phyloP scores from a whole-genome alignment of 1,140 invertebrate genomes.

The Drosophila novamexicana region DNA sequence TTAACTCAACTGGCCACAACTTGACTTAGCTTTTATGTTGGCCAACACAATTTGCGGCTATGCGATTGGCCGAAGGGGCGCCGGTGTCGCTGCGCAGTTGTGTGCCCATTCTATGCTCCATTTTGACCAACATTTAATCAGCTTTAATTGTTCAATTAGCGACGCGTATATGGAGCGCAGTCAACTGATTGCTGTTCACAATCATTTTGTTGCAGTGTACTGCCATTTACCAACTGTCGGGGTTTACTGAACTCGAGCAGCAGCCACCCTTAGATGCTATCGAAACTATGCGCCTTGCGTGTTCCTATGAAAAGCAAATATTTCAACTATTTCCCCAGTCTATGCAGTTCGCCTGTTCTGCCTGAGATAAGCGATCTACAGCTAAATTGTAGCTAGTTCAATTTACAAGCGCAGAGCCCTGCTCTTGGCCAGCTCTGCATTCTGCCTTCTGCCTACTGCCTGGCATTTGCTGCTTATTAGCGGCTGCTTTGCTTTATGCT shows the following conservation, averaged over 20 bases:
- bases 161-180: slow-evolving; percentile 35
- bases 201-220: slow-evolving; percentile 9
- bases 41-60: slow-evolving; percentile 42
- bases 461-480: slow-evolving; percentile 55
- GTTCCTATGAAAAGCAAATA: slow-evolving; percentile 55
- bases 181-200: neutral
- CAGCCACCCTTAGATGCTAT: slow-evolving; percentile 7
- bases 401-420: slow-evolving; percentile 43
- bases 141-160: slow-evolving; percentile 73
- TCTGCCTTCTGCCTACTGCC: neutral
- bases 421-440: slow-evolving; percentile 14
- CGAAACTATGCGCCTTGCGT: slow-evolving; percentile 47
- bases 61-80: slow-evolving; percentile 47
- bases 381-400: slow-evolving; percentile 69
- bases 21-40: slow-evolving; percentile 31
- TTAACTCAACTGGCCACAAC: slow-evolving; percentile 12
- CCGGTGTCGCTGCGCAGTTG: neutral
- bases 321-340: slow-evolving; percentile 48
- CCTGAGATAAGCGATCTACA: slow-evolving; percentile 53
- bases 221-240: neutral
- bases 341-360: too few species aligned
- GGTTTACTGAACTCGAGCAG: slow-evolving; percentile 53
- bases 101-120: slow-evolving; percentile 59
- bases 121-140: slow-evolving; percentile 47
- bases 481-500: slow-evolving; percentile 39